Evolutionary conservation across 2,113 vertebrate species (phyloP).

Genomic region (Pontoporia blainvillei): DNA sequence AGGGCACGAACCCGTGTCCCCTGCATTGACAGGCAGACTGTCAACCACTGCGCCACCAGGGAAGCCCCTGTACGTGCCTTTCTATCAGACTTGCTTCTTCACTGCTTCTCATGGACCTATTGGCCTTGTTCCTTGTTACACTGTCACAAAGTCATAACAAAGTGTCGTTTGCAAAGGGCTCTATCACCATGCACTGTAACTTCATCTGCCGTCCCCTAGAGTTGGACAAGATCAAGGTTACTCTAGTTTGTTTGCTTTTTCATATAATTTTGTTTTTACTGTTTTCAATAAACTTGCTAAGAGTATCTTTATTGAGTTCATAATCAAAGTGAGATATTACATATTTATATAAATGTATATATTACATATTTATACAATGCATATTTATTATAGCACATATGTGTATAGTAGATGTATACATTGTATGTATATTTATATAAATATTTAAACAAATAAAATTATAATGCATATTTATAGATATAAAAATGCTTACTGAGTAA

Average conservation of each 20-base stretch:
- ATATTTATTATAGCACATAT: background rate
- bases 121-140: background rate
- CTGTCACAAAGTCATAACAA: background rate
- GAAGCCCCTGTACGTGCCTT: accelerated
- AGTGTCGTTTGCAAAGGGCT: background rate
- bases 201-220: background rate
- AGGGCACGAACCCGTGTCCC: too few species aligned
- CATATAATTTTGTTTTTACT: background rate
- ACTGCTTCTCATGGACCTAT: too few species aligned
- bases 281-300: background rate
- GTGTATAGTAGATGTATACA: background rate
- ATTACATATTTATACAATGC: background rate
- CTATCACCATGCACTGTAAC: background rate
- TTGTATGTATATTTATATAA: background rate
- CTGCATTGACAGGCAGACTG: too few species aligned
- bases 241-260: background rate
- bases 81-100: background rate
- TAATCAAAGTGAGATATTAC: background rate
- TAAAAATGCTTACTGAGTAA: background rate
- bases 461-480: background rate
- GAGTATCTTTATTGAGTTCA: background rate
- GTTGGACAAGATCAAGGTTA: background rate
- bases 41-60: too few species aligned
- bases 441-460: background rate
- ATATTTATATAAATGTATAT: background rate